Evolutionary conservation across 2,113 vertebrate species (phyloP), one percentile per base, ranked within the genome.

Genomic region (Gopherus evgoodei): DNA sequence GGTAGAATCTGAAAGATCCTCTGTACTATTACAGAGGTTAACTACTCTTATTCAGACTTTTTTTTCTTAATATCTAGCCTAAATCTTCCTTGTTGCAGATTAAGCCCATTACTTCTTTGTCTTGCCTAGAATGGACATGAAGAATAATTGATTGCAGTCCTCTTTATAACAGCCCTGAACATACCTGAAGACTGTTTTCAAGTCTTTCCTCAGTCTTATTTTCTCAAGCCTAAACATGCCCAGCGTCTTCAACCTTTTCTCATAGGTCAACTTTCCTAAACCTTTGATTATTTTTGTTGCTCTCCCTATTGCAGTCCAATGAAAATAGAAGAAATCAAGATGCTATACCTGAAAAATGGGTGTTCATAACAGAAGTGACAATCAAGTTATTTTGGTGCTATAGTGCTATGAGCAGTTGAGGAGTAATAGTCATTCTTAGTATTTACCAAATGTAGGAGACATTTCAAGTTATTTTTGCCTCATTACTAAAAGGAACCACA

Each of bases 361-460:
- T 87, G 92, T 80, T 86, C 95, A 91, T 94, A 91, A 25, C 42
- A 35, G 42, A 69, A 83, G 84, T 94, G 94, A 93, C 90, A 89
- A 93, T 81, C 90, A 86, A 12, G 14, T 22, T 6, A 2, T 42
- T 38, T 27, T 84, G 21, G 87, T 75, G 38, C n/a, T 81, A 91
- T 38, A 56, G 53, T 0, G 0, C 86, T 95, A 88, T 94, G 94
- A 91, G 96, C 84, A 91, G 89, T 92, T 79, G 85, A 95, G 57
- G 86, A 91, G 49, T 21, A 85, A 69, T 22, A 90, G 75, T 90
- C 1, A 7, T 92, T 86, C 93, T 86, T 86, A 82, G 3, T 93
- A 87, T 95, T 96, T 97, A 95, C 94, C 91, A 90, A 86, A 88
- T 1, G 16, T 53, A 90, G 87, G 93, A 78, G 78, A 86, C 89